Base-by-base conservation (phyloP, 2,113 vertebrate species). In the Phycodurus eques region DNA sequence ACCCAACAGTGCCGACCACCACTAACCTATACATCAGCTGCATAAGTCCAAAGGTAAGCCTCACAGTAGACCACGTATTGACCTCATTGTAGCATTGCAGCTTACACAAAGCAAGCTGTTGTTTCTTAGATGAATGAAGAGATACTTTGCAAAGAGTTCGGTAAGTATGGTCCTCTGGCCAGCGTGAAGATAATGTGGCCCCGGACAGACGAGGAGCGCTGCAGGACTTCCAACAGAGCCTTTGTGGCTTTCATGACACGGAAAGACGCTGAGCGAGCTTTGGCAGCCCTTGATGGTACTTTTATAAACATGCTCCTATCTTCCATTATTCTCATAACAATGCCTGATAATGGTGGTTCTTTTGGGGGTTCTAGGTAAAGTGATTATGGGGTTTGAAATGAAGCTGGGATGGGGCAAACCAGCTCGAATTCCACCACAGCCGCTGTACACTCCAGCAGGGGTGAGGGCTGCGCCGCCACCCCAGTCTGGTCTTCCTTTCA, bases 171-270 rank as follows among this genome's bases (percentile, higher is more conserved):
- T 1, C 93, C 93, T 0, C 87, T 94, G 79, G 93, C 93, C 71
- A 94, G 93, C 15, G 93, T 94, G 47, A 94, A 94, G 91, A 94
- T 94, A 11, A 94, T 94, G 93, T 94, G 93, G 93, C 93, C 93
- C 11, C 90, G 93, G 20, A 93, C 92, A 0, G 93, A 93, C 1
- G 93, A 94, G 78, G 93, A 94, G 80, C 87, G 93, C 63, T 88
- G 88, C 56, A 74, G 93, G 74, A 91, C 91, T 39, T 92, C 92
- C 17, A 94, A 94, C 80, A 86, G 93, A 56, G 93, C 93, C 67
- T 94, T 94, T 42, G 93, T 94, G 77, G 93, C 93, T 43, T 94
- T 92, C 73, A 94, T 94, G 93, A 94, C 92, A 6, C 90, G 93
- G 11, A 93, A 92, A 83, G 93, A 94, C 67, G 93, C 93, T 0